Evolutionary conservation across 35 echinoderm and acorn worm genomes (phyloP), one percentile per base, ranked within the genome.

Genomic region (Stichopus chloronotus): DNA sequence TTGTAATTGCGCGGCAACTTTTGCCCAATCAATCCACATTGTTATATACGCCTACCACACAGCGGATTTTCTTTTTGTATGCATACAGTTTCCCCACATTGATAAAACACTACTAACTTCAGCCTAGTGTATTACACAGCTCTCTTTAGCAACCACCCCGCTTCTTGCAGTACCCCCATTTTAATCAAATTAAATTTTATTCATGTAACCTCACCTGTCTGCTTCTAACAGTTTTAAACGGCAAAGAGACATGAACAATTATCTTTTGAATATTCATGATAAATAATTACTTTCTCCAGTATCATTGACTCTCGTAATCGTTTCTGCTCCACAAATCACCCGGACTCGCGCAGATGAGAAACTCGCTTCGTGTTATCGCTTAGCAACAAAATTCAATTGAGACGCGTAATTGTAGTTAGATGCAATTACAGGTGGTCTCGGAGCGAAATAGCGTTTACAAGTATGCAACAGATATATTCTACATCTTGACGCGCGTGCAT

Each of bases 311-410:
- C 55, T 58, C 57, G 17, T 59, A 85, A 85, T 85, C 82, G 24
- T 85, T 85, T 58, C 14, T 53, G 55, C 82, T 85, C 82, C 55
- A 85, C 82, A 85, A 85, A 85, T 85, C 82, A 85, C 24, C 58
- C 24, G 16, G 82, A 58, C 55, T 85, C 57, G 57, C 57, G 55
- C 55, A 85, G 82, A 85, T 74, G 24, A 85, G 82, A 85, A 59
- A 85, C 55, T 85, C 82, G 82, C 87, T 89, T 89, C 87, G 87
- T 89, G 87, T 89, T 89, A 89, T 89, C 61, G 87, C 87, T 72
- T 89, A 89, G 87, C 87, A 89, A 89, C 87, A 89, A 89, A 89
- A 89, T 89, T 89, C 87, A 89, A 89, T 89, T 89, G 87, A 89
- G 61, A 63, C 87, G 87, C 87, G 59, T 89, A 89, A 89, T 89